phyloP scores from a whole-genome alignment of 1,140 invertebrate species.

The Eurosta solidaginis region DNA sequence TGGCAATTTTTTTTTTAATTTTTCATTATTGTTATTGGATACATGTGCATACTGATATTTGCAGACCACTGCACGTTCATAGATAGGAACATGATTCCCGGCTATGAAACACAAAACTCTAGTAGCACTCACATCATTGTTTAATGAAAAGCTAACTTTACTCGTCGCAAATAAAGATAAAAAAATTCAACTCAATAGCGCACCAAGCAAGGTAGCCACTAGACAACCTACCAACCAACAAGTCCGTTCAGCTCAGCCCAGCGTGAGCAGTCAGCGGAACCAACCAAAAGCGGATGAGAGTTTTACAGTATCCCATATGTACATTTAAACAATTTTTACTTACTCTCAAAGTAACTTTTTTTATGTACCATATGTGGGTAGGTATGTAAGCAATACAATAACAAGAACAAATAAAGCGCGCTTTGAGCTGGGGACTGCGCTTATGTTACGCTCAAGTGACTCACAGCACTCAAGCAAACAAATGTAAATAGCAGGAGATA shows the following conservation, averaged over 20 bases:
- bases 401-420: neutral
- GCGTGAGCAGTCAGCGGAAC: neutral
- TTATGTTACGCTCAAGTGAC: conserved; percentile 59
- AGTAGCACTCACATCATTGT: neutral
- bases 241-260: neutral
- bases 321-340: neutral
- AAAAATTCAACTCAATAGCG: conserved; percentile 12
- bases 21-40: neutral
- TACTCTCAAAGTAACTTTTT: neutral
- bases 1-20: neutral
- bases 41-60: neutral
- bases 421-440: conserved; percentile 44
- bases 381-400: too few relatives aligned
- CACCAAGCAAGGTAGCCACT: conserved; percentile 1
- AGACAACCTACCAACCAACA: neutral
- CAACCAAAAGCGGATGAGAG: conserved; percentile 27
- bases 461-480: conserved; percentile 42
- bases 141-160: conserved; percentile 23
- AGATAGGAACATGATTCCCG: neutral
- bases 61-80: neutral
- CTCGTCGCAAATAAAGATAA: neutral
- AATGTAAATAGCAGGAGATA: too few relatives aligned
- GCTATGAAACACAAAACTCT: neutral
- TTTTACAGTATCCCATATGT: neutral
- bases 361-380: neutral